phyloP scores from a whole-genome alignment of 1,140 invertebrate genomes.

The Drosophila auraria region DNA sequence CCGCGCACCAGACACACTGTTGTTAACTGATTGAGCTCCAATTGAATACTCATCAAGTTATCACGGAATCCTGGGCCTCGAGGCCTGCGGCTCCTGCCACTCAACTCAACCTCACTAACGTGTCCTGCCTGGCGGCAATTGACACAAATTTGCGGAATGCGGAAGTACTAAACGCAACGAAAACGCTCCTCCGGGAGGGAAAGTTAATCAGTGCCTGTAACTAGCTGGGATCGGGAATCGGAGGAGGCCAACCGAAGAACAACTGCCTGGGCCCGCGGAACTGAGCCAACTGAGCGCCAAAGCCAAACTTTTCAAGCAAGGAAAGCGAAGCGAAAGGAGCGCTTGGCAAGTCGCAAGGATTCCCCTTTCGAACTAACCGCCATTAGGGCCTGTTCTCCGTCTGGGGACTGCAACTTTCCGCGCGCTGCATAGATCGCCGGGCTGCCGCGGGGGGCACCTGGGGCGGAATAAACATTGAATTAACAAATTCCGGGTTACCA shows the following conservation, averaged over 20 bases:
- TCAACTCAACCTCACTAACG: conserved; percentile 18
- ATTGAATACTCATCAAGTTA: conserved; percentile 73
- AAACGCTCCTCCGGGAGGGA: conserved; percentile 50
- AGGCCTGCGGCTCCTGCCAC: conserved; percentile 9
- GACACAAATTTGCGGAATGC: conserved; percentile 79
- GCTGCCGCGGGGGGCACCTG: conserved; percentile 23
- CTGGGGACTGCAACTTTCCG: conserved; percentile 52
- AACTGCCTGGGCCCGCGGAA: conserved; percentile 57
- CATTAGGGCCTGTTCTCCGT: conserved; percentile 47
- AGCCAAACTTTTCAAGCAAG: conserved; percentile 42
- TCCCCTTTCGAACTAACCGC: conserved; percentile 59
- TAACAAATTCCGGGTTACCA: conserved; percentile 84
- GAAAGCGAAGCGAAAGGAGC: conserved; percentile 15
- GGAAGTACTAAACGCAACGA: conserved; percentile 68
- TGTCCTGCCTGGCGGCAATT: conserved; percentile 63
- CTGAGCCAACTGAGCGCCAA: conserved; percentile 64
- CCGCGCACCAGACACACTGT: conserved; percentile 53
- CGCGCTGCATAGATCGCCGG: conserved; percentile 18
- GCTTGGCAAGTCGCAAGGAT: conserved; percentile 28
- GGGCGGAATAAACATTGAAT: conserved; percentile 82
- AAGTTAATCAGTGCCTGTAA: conserved; percentile 35
- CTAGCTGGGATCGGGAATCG: conserved; percentile 13
- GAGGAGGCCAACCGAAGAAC: neutral
- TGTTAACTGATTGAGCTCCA: conserved; percentile 77
- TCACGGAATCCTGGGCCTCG: conserved; percentile 41